These are phyloP conservation scores for Perca schrenkii DNA, from an alignment of 2,113 vertebrate species.

Conservation along the genomic window DNA sequence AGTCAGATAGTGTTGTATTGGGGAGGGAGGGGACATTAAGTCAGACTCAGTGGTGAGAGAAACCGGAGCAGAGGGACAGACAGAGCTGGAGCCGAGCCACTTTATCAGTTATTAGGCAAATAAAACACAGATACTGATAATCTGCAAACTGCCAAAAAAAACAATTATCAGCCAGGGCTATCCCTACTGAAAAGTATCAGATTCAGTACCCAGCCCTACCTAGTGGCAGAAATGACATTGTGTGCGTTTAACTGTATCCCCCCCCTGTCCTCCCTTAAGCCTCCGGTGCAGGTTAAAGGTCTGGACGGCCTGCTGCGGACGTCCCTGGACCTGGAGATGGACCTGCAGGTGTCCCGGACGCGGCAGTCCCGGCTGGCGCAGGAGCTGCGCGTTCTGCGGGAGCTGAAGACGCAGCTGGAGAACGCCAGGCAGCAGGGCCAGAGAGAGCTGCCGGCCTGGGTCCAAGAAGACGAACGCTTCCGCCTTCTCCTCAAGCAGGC, in stretches of 20 bases:
- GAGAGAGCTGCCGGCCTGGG: constrained; percentile 88
- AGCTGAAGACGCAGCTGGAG: constrained; percentile 93
- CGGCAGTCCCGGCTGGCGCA: constrained; percentile 90
- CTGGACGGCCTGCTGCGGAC: constrained; percentile 92
- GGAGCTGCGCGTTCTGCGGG: constrained; percentile 91
- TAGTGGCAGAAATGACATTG: no score
- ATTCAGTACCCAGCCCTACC: no score
- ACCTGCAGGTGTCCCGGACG: constrained; percentile 94
- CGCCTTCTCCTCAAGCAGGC: constrained; percentile 90
- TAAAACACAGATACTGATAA: no score
- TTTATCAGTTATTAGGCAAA: no score
- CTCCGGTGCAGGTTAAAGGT: constrained; percentile 78
- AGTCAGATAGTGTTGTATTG: no score
- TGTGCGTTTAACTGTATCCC: background rate
- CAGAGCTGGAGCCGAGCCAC: no score
- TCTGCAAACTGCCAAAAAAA: no score
- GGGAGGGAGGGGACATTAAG: no score
- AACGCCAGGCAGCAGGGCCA: constrained; percentile 90
- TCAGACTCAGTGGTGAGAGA: no score
- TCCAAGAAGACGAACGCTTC: constrained; percentile 93
- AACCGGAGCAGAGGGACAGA: no score
- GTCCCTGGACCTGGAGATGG: constrained; percentile 94
- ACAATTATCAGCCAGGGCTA: no score
- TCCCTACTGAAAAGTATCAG: no score
- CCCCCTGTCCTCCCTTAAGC: constrained; percentile 71